Evolutionary conservation across 2,888 invertebrate species (phyloP), one percentile per base, ranked within the genome.

Genomic region (Perizoma flavofasciatum): DNA sequence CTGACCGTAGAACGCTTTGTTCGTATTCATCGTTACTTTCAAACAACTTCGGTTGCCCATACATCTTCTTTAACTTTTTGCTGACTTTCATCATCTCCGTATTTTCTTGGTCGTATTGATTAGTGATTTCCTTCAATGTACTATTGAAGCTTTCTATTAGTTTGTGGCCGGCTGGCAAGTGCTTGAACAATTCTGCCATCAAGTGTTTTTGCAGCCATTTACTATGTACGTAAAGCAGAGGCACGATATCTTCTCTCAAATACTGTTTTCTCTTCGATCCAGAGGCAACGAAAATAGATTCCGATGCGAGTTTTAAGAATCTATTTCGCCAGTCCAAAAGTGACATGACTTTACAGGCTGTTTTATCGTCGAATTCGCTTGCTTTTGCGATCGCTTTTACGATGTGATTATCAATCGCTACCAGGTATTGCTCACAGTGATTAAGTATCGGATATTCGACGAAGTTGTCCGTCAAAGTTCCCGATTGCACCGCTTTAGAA

Each of bases 201-300:
- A 94, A 83, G 82, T 94, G 92, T 77, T 96, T 96, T 11, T 93
- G 83, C 41, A 96, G 78, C 96, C 96, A 97, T 80, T 94, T 95
- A 71, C 94, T 95, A 76, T 96, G 96, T 8, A 96, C 88, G 66
- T 94, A 90, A 0, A 96, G 74, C 52, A 94, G 88, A n/a, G 94
- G 93, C 45, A 94, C 82, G 1, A 94, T 84, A 61, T 94, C 93
- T 51, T 93, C 87, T 63, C 89, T 86, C 45, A 93, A 68, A 66
- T 88, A 78, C 67, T 79, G 74, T 52, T 79, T 72, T 67, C 81
- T 79, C 68, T 84, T 85, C 54, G 85, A 81, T 46, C 78, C 80
- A 9, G 79, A 74, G 6, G 65, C 72, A 3, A 74, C 70, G 67
- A 89, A 87, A 51, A 91, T 83, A 0, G 82, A 75, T 61, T 78